A percentile compares a stretch with the other conserved stretches of the same genome.
Conservation (phyloP, 2,888 invertebrate genomes). For the Steinernema scapterisci region DNA sequence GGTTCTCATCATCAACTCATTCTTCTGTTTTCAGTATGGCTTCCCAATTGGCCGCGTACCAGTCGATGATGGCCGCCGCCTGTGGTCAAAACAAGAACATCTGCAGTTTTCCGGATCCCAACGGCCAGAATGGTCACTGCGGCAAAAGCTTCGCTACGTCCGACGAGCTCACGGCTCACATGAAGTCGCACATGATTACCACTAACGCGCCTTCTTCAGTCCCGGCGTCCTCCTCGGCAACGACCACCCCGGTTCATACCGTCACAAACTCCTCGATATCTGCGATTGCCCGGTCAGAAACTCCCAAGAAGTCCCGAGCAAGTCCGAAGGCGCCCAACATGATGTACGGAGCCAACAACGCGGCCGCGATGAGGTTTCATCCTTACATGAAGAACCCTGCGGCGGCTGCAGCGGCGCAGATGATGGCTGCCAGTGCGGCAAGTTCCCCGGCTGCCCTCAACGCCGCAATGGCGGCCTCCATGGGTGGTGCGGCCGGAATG, state of each 20-base stretch:
- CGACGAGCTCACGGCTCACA: conserved; percentile 16
- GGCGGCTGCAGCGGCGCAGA: conserved; percentile 15
- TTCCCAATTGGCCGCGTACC: conserved; percentile 26
- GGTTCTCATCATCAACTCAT: background rate
- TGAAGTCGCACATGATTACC: conserved; percentile 15
- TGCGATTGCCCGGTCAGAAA: background rate
- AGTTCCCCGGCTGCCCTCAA: conserved; percentile 1
- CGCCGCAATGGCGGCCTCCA: conserved; percentile 23
- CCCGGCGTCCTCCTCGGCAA: background rate
- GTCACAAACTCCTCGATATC: background rate
- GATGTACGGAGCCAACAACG: conserved; percentile 9
- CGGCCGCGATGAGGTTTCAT: conserved; percentile 19
- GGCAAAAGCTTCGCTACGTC: conserved; percentile 26
- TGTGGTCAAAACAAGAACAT: conserved; percentile 28
- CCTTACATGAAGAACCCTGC: conserved; percentile 30
- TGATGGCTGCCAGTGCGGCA: conserved; percentile 4
- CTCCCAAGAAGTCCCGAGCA: conserved; percentile 10
- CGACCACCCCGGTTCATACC: conserved; percentile 3
- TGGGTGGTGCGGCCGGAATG: conserved; percentile 10
- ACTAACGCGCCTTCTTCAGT: background rate
- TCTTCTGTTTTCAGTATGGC: conserved; percentile 4
- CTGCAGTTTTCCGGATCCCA: conserved; percentile 12
- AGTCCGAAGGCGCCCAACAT: background rate
- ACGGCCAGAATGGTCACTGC: conserved; percentile 12
- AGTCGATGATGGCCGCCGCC: conserved; percentile 25